A percentile compares a stretch with the other conserved stretches of the same genome.
Evolutionary conservation across 2,797 vertebrate genomes (phyloP).

Genomic region (Oreortyx pictus): DNA sequence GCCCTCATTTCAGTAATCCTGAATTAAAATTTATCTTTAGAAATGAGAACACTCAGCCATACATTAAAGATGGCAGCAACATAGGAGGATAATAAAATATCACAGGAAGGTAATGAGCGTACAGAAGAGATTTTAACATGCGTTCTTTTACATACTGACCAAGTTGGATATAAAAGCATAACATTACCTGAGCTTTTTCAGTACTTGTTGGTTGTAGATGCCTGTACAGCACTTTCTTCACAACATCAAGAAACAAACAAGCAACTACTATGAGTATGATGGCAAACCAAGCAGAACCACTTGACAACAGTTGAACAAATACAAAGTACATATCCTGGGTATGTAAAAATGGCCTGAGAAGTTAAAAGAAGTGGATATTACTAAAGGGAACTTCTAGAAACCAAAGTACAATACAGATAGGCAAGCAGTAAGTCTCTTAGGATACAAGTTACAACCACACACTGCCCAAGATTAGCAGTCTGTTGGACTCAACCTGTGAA

Average conservation of each 20-base stretch:
- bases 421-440: background rate
- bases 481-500: background rate
- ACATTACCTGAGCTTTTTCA: slow-evolving; percentile 94
- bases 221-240: slow-evolving; percentile 95
- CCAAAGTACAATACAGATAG: background rate
- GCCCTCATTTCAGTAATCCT: background rate
- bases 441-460: background rate
- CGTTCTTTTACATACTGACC: background rate
- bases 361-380: slow-evolving; percentile 37
- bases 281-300: slow-evolving; percentile 96
- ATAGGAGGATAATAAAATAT: background rate
- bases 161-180: slow-evolving; percentile 37
- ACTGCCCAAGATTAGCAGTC: background rate
- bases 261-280: slow-evolving; percentile 92
- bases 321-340: slow-evolving; percentile 99
- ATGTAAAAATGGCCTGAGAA: slow-evolving; percentile 93
- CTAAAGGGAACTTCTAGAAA: background rate
- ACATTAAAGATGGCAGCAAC: background rate
- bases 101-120: background rate
- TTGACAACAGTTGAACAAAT: slow-evolving; percentile 95
- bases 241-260: slow-evolving; percentile 92
- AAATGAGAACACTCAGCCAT: background rate
- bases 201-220: slow-evolving; percentile 93
- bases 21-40: background rate
- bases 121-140: background rate